Evolutionary conservation across 2,797 vertebrate species (phyloP).

Genomic region (Sardinella longiceps): DNA sequence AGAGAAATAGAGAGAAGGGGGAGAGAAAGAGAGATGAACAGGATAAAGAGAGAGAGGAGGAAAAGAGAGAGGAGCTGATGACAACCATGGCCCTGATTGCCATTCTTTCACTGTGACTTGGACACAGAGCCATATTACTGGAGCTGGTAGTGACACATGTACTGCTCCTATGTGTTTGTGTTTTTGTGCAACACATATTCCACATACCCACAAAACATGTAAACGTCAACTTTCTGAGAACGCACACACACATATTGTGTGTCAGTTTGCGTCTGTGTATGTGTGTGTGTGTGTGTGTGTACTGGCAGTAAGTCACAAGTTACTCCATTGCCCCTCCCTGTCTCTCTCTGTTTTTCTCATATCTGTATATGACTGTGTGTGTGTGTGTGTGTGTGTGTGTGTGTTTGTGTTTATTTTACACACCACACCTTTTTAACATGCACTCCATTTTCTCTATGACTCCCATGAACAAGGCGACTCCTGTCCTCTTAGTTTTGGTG

Average conservation of each 20-base stretch:
- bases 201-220: not conserved
- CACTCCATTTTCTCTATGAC: not conserved
- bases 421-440: not conserved
- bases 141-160: not conserved
- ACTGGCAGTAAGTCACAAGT: not conserved
- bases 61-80: not conserved
- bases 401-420: not conserved
- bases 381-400: not conserved
- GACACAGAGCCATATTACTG: not conserved
- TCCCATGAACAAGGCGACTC: not conserved
- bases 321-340: not conserved
- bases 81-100: not conserved
- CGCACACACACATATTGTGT: not conserved
- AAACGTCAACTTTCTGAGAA: not conserved
- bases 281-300: not conserved
- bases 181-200: not conserved
- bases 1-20: not conserved
- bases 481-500: not conserved
- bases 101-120: not conserved
- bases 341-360: not conserved
- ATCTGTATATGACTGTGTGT: not conserved
- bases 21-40: conserved; percentile 4
- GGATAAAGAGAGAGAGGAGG: not conserved
- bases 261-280: not conserved
- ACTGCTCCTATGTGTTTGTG: not conserved